phyloP scores from a whole-genome alignment of 2,113 vertebrate genomes.

The Lycaon pictus region DNA sequence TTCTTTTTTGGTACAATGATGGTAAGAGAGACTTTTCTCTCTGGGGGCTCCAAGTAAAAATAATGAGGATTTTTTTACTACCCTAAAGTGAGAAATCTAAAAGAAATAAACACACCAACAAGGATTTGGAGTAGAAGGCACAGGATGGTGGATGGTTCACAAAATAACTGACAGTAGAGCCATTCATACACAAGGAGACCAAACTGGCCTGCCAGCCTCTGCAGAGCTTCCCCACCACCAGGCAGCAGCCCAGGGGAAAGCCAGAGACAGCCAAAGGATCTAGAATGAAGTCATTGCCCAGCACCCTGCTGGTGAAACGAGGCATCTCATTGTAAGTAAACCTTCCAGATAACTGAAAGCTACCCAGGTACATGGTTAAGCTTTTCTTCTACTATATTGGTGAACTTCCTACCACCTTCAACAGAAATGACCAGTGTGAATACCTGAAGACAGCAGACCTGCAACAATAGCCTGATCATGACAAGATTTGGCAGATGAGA shows the following conservation, averaged over 20 bases:
- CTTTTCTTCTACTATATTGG: background rate
- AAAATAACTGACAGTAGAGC: background rate
- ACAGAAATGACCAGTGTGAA: background rate
- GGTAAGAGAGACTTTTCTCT: background rate
- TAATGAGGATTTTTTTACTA: constrained; percentile 10
- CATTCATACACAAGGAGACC: background rate
- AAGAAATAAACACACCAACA: background rate
- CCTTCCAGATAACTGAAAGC: background rate
- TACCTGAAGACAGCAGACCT: background rate
- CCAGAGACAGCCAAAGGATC: background rate
- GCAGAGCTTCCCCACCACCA: background rate
- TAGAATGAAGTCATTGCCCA: background rate
- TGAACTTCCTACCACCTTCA: background rate
- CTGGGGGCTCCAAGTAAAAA: background rate
- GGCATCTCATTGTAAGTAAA: background rate
- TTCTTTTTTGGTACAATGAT: background rate
- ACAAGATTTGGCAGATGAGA: background rate
- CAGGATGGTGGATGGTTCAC: background rate
- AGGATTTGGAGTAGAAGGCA: background rate
- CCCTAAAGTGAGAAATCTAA: background rate
- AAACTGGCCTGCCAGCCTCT: background rate
- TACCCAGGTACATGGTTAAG: too few relatives aligned
- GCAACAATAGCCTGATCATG: background rate
- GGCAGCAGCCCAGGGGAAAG: background rate
- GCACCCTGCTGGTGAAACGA: background rate